A percentile compares a stretch with the other conserved stretches of the same genome.
These are phyloP conservation scores for Dasyprocta punctata DNA, from an alignment of 2,113 vertebrate genomes.

Conservation along the genomic window DNA sequence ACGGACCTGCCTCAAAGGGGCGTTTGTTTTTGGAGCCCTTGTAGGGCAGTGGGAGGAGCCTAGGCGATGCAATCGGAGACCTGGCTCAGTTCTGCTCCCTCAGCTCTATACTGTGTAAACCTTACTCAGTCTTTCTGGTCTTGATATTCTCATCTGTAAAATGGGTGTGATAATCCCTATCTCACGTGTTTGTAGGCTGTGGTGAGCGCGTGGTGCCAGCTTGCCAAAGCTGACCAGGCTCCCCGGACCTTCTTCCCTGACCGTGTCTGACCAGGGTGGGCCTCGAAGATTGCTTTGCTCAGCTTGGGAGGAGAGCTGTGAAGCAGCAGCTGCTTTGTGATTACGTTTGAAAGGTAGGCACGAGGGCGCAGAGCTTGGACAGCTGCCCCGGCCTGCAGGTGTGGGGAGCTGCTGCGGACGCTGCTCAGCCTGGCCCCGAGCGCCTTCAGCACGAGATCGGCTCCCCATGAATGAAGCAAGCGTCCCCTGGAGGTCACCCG, in stretches of 20 bases:
- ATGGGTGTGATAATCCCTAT: not conserved
- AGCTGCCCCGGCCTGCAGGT: not conserved
- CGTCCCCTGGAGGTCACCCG: not conserved
- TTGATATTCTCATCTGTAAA: not conserved
- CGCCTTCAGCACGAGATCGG: too few species aligned
- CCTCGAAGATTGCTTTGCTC: not conserved
- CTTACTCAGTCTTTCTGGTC: not conserved
- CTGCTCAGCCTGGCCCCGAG: too few species aligned
- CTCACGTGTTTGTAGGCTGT: not conserved
- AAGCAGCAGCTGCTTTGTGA: not conserved
- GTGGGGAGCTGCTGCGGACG: too few species aligned
- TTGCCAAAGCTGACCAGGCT: not conserved
- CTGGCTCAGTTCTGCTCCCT: not conserved
- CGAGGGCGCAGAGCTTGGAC: fast-evolving
- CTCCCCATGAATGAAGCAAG: not conserved
- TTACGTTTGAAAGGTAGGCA: not conserved
- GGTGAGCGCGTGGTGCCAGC: not conserved
- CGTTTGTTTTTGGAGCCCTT: not conserved
- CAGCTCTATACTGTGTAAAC: not conserved
- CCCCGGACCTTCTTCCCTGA: not conserved
- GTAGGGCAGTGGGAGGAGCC: too few species aligned
- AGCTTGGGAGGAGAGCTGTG: not conserved
- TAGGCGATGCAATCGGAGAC: not conserved
- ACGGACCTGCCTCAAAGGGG: not conserved
- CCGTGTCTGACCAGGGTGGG: not conserved